Percentiles rank a stretch among this genome's conserved stretches.
Conservation (phyloP, 2,113 vertebrate species). For the Apeltes quadracus region DNA sequence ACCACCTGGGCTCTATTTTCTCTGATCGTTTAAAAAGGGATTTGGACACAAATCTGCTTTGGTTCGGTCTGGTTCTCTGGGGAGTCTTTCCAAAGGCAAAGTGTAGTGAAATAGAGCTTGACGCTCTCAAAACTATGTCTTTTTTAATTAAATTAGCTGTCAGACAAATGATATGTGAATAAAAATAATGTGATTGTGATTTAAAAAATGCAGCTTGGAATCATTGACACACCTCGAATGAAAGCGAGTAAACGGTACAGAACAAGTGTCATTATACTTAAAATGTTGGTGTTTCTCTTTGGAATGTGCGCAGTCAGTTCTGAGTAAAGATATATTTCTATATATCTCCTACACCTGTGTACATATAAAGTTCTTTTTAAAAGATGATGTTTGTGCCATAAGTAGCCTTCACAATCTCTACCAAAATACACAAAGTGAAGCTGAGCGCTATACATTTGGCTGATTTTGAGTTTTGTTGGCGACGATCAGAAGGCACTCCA, state of each 20-base stretch:
- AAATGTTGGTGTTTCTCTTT: not conserved
- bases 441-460: not conserved
- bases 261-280: not conserved
- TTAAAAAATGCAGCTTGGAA: not conserved
- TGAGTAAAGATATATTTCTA: not conserved
- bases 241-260: not conserved
- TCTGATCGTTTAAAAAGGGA: not conserved
- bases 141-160: not conserved
- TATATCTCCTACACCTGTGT: not conserved
- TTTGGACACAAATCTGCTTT: conserved; percentile 17
- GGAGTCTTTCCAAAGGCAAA: conserved; percentile 5
- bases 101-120: conserved; percentile 3
- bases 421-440: not conserved
- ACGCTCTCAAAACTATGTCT: conserved; percentile 5
- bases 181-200: conserved; percentile 1
- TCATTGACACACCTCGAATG: not conserved
- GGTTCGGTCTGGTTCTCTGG: conserved; percentile 12
- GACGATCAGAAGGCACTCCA: conserved; percentile 38
- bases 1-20: conserved; percentile 18
- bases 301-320: not conserved
- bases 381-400: not conserved
- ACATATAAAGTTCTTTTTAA: not conserved
- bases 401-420: not conserved
- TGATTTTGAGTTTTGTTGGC: not conserved
- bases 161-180: not conserved